Evolutionary conservation across 92 coral and sea anemone genomes (phyloP), one percentile per base, ranked within the genome.

Genomic region (Diadumene lineata): DNA sequence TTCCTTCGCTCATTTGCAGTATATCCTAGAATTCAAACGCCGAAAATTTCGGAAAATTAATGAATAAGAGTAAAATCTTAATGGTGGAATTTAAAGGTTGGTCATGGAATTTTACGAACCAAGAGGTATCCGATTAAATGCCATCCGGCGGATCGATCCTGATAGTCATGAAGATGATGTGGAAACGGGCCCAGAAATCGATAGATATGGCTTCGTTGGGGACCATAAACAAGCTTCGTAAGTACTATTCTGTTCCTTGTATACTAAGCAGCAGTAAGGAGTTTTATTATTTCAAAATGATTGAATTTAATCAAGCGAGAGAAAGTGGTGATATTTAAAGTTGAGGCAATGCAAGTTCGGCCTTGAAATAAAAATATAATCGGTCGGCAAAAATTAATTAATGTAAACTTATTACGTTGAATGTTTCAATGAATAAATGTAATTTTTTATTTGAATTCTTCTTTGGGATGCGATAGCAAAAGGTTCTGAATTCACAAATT

Each of bases 141-240:
- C 90, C 22, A 62, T 91, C 29, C 79, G 87, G 69, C 88, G 71
- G 24, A 56, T 91, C 27, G 92, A 91, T 65, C 97, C 97, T 1
- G 97, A 91, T 76, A 73, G 78, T 22, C 48, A 64, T 31, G 70
- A 74, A 17, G 78, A 69, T 19, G 70, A 66, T 1, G 75, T 19
- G 16, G 61, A 56, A 31, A 38, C 82, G 0, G 82, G 83, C 0
- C 90, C 92, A 0, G 67, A 78, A 22, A 74, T 77, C 0, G 97
- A 91, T 69, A 82, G 97, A 44, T 87, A 87, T 46, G 97, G 97
- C n/a, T 91, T 91, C 71, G 97, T 91, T 1, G 97, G 97, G 22
- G 83, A 84, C 43, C 97, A 91, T 62, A 91, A 91, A 74, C 97
- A 91, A 56, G 92, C 97, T n/a, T 91, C 97, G 97, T 91, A 75